Evolutionary conservation across 2,113 vertebrate species (phyloP).

Genomic region (Herpailurus yagouaroundi): DNA sequence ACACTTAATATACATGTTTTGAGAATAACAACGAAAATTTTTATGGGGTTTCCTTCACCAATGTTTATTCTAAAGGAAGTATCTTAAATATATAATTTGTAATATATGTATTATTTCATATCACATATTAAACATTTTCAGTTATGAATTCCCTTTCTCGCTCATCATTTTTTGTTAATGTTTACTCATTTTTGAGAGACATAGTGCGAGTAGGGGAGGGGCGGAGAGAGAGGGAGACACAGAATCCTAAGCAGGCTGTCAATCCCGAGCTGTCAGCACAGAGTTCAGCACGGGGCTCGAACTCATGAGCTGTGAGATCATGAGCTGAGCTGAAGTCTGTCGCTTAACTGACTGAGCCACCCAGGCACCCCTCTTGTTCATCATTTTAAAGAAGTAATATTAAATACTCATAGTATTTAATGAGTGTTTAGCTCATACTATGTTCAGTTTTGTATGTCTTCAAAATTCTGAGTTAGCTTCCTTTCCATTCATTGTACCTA

Average conservation of each 20-base stretch:
- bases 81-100: neutral
- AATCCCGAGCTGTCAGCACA: too few species aligned
- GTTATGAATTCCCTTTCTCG: neutral
- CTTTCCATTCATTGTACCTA: neutral
- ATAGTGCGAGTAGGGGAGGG: too few species aligned
- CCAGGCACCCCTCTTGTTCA: neutral
- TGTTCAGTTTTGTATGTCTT: neutral
- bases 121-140: neutral
- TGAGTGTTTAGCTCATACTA: neutral
- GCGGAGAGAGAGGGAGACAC: too few species aligned
- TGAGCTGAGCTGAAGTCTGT: too few species aligned
- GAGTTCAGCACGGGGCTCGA: too few species aligned
- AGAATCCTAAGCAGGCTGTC: too few species aligned
- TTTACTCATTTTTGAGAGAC: too few species aligned
- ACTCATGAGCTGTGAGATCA: too few species aligned
- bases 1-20: neutral
- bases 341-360: too few species aligned
- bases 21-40: neutral
- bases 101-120: neutral
- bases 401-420: too few species aligned
- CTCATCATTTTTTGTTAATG: neutral
- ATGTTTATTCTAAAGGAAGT: neutral
- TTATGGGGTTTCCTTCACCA: neutral
- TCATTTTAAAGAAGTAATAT: constrained; percentile 1
- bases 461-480: neutral